A percentile compares a stretch with the other conserved stretches of the same genome.
Evolutionary conservation across 2,888 invertebrate genomes (phyloP).

Genomic region (Molanna angustata): DNA sequence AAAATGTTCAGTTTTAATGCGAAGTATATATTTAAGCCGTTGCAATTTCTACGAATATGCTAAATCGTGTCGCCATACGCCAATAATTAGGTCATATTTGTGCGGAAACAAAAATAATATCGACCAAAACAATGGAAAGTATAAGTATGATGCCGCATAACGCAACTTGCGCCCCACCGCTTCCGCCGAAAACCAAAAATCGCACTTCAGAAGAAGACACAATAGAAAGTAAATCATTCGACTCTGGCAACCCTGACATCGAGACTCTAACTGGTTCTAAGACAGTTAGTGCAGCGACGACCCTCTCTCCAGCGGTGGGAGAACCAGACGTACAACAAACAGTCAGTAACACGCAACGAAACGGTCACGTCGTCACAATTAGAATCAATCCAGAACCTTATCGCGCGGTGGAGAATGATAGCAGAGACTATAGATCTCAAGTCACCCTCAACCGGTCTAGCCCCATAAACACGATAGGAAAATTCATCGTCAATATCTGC

Average conservation of each 20-base stretch:
- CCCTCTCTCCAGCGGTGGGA: too few relatives aligned
- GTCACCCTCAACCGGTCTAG: constrained; percentile 27
- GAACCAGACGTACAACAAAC: too few relatives aligned
- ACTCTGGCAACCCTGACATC: constrained; percentile 19
- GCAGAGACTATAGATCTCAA: constrained; percentile 19
- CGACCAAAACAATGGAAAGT: constrained; percentile 21
- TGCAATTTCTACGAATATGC: too few relatives aligned
- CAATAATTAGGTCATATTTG: too few relatives aligned
- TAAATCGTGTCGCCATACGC: too few relatives aligned
- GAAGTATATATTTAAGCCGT: too few relatives aligned
- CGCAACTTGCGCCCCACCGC: constrained; percentile 34
- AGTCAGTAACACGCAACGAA: constrained; percentile 45
- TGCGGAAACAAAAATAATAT: too few relatives aligned
- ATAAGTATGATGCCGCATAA: constrained; percentile 29
- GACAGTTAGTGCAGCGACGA: constrained; percentile 22
- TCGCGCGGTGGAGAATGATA: constrained; percentile 25
- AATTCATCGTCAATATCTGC: constrained; percentile 32
- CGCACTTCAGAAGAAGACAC: constrained; percentile 35
- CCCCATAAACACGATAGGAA: constrained; percentile 33
- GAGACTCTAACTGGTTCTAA: constrained; percentile 25
- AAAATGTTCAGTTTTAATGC: too few relatives aligned
- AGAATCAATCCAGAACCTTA: constrained; percentile 61
- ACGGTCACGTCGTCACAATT: constrained; percentile 65
- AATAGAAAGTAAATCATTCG: too few relatives aligned
- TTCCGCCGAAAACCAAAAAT: constrained; percentile 34